phyloP scores from a whole-genome alignment of 2,888 invertebrate species.

The Idaea biselata region DNA sequence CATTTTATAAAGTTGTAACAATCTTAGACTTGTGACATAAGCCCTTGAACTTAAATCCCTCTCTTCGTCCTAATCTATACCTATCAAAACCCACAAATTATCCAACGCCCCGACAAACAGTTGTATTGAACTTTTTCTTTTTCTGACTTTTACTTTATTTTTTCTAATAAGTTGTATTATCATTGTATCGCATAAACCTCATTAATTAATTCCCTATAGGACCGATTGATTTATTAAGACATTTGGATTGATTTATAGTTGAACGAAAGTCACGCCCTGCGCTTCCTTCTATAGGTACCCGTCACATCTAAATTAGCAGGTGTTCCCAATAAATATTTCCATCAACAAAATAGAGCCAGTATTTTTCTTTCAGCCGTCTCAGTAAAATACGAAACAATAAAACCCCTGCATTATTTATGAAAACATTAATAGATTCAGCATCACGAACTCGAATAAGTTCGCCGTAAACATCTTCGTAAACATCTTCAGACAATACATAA shows the following conservation, averaged over 20 bases:
- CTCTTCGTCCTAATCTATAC: no score
- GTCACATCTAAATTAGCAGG: slow-evolving; percentile 1
- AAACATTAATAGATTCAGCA: slow-evolving; percentile 18
- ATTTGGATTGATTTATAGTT: neutral
- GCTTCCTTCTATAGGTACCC: neutral
- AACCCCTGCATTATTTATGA: slow-evolving; percentile 5
- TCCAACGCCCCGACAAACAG: no score
- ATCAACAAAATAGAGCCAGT: neutral
- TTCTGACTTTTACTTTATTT: neutral
- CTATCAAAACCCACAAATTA: no score
- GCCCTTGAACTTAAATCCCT: no score
- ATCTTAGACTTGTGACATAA: no score
- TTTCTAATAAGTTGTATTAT: neutral
- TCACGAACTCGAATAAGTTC: slow-evolving; percentile 4
- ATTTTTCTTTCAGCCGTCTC: neutral
- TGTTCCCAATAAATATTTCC: neutral
- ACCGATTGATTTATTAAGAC: neutral
- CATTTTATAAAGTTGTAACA: no score
- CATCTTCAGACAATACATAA: slow-evolving; percentile 12
- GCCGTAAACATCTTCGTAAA: slow-evolving; percentile 11
- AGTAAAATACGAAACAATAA: slow-evolving; percentile 3
- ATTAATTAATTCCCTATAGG: neutral
- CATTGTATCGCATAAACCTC: neutral
- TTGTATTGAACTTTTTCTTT: neutral
- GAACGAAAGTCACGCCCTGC: neutral